Percentiles rank a stretch among this genome's conserved stretches.
These are phyloP conservation scores for Macrotis lagotis DNA, from an alignment of 2,113 vertebrate genomes.

Conservation along the genomic window DNA sequence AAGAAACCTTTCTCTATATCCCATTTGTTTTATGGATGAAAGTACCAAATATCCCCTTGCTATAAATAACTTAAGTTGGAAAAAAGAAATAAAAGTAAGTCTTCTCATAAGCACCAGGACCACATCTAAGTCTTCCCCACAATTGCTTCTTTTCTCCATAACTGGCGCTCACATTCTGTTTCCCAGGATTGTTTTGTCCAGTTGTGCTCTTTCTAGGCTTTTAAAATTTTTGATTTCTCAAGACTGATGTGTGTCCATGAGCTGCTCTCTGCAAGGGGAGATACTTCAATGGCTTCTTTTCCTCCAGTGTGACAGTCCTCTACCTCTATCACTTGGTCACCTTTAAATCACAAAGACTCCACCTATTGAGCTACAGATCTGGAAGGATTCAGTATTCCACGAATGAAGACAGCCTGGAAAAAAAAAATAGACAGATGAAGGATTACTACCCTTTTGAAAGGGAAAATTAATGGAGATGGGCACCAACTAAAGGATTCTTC, in stretches of 20 bases:
- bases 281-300: conserved; percentile 3
- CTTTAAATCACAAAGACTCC: background rate
- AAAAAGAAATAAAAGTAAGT: conserved; percentile 13
- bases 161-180: background rate
- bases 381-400: conserved; percentile 58
- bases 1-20: background rate
- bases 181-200: background rate
- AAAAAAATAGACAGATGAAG: conserved; percentile 48
- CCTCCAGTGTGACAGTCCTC: background rate
- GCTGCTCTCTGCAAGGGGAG: background rate
- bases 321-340: background rate
- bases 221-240: background rate
- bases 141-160: background rate
- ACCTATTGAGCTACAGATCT: background rate
- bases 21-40: background rate
- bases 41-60: conserved; percentile 17
- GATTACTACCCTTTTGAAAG: conserved; percentile 53
- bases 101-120: background rate
- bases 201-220: background rate
- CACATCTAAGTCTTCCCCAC: background rate
- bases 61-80: background rate
- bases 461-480: conserved; percentile 51
- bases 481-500: conserved; percentile 43
- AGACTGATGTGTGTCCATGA: conserved; percentile 7
- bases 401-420: conserved; percentile 33